phyloP scores from a whole-genome alignment of 1,140 invertebrate genomes.

The Steinernema khuongi region DNA sequence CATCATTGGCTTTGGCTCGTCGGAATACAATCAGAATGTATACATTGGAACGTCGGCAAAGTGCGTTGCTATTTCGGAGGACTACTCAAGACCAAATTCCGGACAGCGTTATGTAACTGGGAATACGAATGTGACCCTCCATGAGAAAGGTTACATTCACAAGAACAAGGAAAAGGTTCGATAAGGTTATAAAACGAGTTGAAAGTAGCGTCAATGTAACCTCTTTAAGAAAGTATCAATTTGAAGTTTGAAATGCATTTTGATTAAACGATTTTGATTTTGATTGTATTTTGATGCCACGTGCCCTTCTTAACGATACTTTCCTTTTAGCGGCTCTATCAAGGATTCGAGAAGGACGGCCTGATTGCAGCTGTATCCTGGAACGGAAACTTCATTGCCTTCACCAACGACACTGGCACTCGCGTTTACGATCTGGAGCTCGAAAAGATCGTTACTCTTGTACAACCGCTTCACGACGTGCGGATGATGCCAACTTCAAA shows the following conservation, averaged over 20 bases:
- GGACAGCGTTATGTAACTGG: slow-evolving; percentile 48
- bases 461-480: slow-evolving; percentile 46
- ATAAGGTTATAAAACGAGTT: too few species aligned
- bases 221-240: too few species aligned
- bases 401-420: slow-evolving; percentile 55
- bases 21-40: slow-evolving; percentile 33
- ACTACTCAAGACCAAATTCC: slow-evolving; percentile 38
- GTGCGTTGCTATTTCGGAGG: slow-evolving; percentile 40
- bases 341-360: slow-evolving; percentile 47
- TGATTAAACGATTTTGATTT: too few species aligned
- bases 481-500: slow-evolving; percentile 33
- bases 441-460: slow-evolving; percentile 40
- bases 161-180: slow-evolving; percentile 29
- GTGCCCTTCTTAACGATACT: background rate
- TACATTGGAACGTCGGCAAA: slow-evolving; percentile 38
- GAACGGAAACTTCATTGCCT: slow-evolving; percentile 44
- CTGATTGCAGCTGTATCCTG: slow-evolving; percentile 44
- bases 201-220: too few species aligned
- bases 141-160: slow-evolving; percentile 45
- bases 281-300: slow-evolving; percentile 19
- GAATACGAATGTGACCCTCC: slow-evolving; percentile 37
- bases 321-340: slow-evolving; percentile 41
- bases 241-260: too few species aligned
- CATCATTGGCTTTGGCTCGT: slow-evolving; percentile 45
- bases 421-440: slow-evolving; percentile 51